Evolutionary conservation across 2,113 vertebrate genomes (phyloP).

Genomic region (Hassar affinis): DNA sequence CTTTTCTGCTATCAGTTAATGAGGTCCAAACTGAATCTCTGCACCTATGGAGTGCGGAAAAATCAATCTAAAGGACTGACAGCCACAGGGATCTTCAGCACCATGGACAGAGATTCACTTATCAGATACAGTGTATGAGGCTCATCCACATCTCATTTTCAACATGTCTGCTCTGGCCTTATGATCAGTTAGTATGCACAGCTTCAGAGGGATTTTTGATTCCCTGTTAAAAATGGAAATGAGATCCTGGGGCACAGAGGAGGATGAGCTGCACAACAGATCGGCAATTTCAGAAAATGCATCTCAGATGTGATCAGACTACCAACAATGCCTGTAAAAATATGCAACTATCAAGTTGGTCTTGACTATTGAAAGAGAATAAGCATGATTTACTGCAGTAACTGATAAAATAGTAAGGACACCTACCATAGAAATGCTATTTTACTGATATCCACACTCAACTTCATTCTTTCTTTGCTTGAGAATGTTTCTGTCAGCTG

Average conservation of each 20-base stretch:
- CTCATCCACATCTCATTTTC: conserved; percentile 17
- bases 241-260: not conserved
- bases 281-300: not conserved
- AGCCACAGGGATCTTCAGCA: conserved; percentile 53
- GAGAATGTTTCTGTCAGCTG: conserved; percentile 11
- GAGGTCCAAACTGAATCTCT: conserved; percentile 56
- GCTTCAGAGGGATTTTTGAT: conserved; percentile 23
- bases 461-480: not conserved
- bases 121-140: conserved; percentile 23
- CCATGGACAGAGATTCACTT: conserved; percentile 52
- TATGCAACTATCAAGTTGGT: not conserved
- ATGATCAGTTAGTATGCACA: conserved; percentile 33
- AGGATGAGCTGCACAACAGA: not conserved
- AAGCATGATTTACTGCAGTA: not conserved
- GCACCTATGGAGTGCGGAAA: conserved; percentile 56
- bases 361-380: not conserved
- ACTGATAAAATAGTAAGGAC: not conserved
- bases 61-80: conserved; percentile 62
- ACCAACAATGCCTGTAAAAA: not conserved
- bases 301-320: not conserved
- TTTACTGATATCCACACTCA: not conserved
- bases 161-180: conserved; percentile 16
- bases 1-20: conserved; percentile 71
- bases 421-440: not conserved
- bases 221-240: conserved; percentile 36